Conservation (phyloP, 2,797 vertebrate genomes). For the Crocodylus rhombifer region DNA sequence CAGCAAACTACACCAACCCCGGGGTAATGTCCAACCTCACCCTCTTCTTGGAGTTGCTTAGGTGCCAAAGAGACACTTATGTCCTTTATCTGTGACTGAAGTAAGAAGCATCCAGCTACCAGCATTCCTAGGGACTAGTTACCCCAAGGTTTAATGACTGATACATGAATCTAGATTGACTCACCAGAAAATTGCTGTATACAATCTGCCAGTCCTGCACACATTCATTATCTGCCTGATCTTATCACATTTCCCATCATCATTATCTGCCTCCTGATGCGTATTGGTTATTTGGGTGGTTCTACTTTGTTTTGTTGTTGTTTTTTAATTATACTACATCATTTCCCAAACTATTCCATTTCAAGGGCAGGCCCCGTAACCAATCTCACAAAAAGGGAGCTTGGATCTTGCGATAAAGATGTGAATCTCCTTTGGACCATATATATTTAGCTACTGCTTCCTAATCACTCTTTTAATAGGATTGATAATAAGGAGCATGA, state of each 20-base stretch:
- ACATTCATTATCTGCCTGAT: not conserved
- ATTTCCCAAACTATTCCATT: not conserved
- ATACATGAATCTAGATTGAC: slow-evolving; percentile 49
- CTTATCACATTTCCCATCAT: slow-evolving; percentile 20
- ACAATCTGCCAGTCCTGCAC: not conserved
- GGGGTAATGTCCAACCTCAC: slow-evolving; percentile 19
- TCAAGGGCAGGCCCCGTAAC: not conserved
- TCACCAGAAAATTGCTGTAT: not conserved
- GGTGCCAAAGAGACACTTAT: slow-evolving; percentile 43
- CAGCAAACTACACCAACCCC: not conserved
- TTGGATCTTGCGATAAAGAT: not conserved
- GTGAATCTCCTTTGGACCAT: not conserved
- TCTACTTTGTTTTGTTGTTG: not conserved
- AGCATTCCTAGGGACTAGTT: slow-evolving; percentile 45
- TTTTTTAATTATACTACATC: not conserved
- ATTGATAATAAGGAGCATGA: not conserved
- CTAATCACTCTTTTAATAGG: not conserved
- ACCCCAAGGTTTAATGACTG: slow-evolving; percentile 18
- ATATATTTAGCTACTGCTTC: not conserved
- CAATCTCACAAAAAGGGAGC: not conserved
- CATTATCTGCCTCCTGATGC: slow-evolving; percentile 14
- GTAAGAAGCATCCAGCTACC: slow-evolving; percentile 40
- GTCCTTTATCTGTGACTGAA: slow-evolving; percentile 49
- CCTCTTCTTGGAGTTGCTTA: slow-evolving; percentile 39
- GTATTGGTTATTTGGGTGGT: not conserved